Percentiles rank a stretch among this genome's conserved stretches.
These are phyloP conservation scores for Aphodius granarius DNA, from an alignment of 2,888 invertebrate genomes.

Conservation along the genomic window DNA sequence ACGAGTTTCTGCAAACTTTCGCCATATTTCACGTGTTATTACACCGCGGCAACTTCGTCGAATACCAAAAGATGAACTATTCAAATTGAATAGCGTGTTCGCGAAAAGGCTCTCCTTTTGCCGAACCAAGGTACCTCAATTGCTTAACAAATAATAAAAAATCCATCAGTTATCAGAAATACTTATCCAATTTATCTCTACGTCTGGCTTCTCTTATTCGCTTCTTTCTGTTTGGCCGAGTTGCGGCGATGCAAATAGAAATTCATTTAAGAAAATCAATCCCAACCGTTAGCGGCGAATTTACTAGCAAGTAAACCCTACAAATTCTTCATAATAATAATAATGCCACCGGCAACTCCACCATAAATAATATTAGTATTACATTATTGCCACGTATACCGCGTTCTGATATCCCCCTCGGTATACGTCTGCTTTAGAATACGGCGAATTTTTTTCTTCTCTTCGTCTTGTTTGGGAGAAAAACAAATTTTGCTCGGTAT, in stretches of 20 bases:
- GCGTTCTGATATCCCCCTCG: no score
- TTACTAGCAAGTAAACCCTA: neutral
- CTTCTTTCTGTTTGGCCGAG: neutral
- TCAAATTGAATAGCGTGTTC: slow-evolving; percentile 8
- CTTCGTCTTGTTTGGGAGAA: no score
- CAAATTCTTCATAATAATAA: neutral
- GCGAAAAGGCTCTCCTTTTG: neutral
- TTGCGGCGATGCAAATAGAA: neutral
- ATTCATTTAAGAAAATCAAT: neutral
- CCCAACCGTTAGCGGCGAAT: neutral
- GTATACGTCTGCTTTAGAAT: no score
- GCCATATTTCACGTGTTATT: slow-evolving; percentile 10
- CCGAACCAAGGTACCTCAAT: neutral
- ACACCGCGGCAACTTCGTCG: neutral
- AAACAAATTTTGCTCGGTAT: no score
- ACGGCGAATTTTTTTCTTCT: no score
- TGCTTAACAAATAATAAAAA: neutral
- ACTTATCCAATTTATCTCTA: neutral
- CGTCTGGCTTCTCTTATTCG: neutral
- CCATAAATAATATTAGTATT: no score
- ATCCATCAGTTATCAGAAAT: neutral
- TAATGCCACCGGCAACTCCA: no score
- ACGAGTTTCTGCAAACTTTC: slow-evolving; percentile 4
- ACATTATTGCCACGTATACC: no score
- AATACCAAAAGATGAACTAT: slow-evolving; percentile 11